phyloP scores from a whole-genome alignment of 2,113 vertebrate species.

The Lophotis ruficrista region DNA sequence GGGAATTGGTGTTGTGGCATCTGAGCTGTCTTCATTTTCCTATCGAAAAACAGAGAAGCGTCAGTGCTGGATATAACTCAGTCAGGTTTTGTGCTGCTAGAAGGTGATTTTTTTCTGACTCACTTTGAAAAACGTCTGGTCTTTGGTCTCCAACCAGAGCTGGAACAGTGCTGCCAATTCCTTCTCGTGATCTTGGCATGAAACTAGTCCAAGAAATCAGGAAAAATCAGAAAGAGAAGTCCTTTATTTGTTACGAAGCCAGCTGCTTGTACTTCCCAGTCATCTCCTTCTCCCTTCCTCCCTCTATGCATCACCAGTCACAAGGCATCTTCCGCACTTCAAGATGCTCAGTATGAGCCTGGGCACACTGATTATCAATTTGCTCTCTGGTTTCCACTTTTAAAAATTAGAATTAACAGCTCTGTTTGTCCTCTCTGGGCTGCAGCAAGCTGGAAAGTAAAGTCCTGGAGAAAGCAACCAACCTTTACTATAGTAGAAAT shows the following conservation, averaged over 20 bases:
- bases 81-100: background rate
- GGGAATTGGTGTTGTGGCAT: conserved; percentile 85
- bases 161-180: conserved; percentile 92
- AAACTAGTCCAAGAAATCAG: conserved; percentile 68
- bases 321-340: background rate
- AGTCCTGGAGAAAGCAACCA: background rate
- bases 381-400: background rate
- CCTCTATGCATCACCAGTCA: background rate
- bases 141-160: conserved; percentile 96
- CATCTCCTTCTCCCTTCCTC: background rate
- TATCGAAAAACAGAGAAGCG: conserved; percentile 59
- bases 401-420: background rate
- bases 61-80: background rate
- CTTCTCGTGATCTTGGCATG: conserved; percentile 90
- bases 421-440: background rate
- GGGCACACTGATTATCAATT: background rate
- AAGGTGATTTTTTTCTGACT: background rate
- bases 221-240: background rate
- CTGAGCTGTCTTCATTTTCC: conserved; percentile 89
- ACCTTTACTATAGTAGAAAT: background rate
- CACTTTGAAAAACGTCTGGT: conserved; percentile 93
- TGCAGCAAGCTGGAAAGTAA: background rate
- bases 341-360: background rate
- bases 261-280: background rate
- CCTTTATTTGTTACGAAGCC: background rate